Conservation (phyloP, 2,797 vertebrate species). For the Odontamblyopus lacepedii region DNA sequence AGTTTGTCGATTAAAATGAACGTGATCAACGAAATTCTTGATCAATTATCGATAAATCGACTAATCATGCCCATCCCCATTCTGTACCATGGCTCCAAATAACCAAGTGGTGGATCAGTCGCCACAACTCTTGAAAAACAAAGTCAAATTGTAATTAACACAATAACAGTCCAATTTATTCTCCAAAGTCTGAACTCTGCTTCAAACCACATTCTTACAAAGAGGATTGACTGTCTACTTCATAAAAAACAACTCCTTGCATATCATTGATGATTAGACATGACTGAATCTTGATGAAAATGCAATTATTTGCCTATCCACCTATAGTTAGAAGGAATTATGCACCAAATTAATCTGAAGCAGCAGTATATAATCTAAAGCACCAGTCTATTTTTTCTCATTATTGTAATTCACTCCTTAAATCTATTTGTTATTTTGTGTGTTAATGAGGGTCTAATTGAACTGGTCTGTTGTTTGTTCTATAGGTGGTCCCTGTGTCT, state of each 20-base stretch:
- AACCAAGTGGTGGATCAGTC: not conserved
- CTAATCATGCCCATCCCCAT: not conserved
- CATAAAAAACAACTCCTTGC: too few species aligned
- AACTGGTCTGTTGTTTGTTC: constrained; percentile 7
- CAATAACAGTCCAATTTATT: too few species aligned
- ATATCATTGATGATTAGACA: too few species aligned
- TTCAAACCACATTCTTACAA: too few species aligned
- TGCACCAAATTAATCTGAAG: not conserved
- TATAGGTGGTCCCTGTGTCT: constrained; percentile 90
- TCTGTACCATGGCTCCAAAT: not conserved
- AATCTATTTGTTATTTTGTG: not conserved
- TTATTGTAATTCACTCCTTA: not conserved
- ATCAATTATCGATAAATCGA: too few species aligned
- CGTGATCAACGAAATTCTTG: too few species aligned
- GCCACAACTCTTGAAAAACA: not conserved
- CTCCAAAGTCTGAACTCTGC: too few species aligned
- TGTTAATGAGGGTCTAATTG: not conserved
- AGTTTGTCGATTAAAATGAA: too few species aligned
- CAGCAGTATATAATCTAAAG: too few species aligned
- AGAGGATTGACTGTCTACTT: too few species aligned
- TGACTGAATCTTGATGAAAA: too few species aligned
- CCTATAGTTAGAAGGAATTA: not conserved
- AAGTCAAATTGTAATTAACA: too few species aligned
- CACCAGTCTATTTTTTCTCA: not conserved
- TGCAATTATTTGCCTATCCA: not conserved